Conservation (phyloP, 2,888 invertebrate species). For the Oscheius sp. region DNA sequence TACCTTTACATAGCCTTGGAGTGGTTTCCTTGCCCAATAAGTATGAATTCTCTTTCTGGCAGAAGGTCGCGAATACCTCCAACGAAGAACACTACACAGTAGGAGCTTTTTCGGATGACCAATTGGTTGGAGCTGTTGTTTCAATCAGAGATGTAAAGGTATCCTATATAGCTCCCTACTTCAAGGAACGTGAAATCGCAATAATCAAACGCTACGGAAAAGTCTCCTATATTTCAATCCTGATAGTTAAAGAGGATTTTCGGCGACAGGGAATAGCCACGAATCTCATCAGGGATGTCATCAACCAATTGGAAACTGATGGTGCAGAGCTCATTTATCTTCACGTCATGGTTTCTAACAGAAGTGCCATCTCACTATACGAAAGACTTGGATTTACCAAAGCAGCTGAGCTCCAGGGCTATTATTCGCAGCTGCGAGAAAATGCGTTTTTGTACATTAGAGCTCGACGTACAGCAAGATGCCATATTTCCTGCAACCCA, state of each 20-base stretch:
- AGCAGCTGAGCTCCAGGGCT: no score
- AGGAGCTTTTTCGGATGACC: slow-evolving; percentile 2
- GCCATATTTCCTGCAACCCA: no score
- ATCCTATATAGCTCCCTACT: neutral
- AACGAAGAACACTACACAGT: neutral
- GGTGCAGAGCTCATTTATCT: slow-evolving; percentile 4
- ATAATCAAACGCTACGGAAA: slow-evolving; percentile 1
- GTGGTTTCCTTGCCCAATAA: no score
- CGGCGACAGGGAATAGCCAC: slow-evolving; percentile 14
- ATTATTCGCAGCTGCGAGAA: no score
- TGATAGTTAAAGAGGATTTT: neutral
- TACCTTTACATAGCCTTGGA: no score
- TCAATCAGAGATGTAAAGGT: neutral
- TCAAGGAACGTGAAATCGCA: neutral
- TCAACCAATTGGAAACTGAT: slow-evolving; percentile 6
- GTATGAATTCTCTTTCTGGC: no score
- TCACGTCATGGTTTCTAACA: slow-evolving; percentile 23
- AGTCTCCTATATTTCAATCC: neutral
- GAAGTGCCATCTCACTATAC: no score
- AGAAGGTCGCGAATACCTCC: no score
- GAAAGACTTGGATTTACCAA: no score
- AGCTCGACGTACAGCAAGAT: no score
- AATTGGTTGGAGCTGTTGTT: slow-evolving; percentile 5
- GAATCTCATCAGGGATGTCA: neutral
- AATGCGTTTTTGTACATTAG: no score